Percentiles rank a stretch among this genome's conserved stretches.
phyloP scores from a whole-genome alignment of 2,888 invertebrate species.

The Drosophila stalkeri region DNA sequence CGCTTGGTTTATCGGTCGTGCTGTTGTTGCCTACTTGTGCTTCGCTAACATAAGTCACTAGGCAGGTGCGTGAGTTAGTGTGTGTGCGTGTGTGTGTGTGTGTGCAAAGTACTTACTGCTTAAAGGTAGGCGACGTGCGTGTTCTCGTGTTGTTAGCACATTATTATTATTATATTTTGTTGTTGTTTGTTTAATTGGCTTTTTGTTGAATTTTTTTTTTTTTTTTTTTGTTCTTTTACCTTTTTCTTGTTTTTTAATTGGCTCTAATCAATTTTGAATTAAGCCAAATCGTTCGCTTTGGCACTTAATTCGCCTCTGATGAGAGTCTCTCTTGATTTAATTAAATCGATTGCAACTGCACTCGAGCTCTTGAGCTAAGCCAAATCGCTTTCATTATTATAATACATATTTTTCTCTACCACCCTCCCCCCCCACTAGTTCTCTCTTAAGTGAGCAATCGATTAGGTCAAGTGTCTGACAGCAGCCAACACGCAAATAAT shows the following conservation, averaged over 20 bases:
- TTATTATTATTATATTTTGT: slow-evolving; percentile 33
- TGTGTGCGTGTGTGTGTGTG: slow-evolving; percentile 21
- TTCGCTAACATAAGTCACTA: slow-evolving; percentile 30
- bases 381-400: slow-evolving; percentile 15
- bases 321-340: slow-evolving; percentile 26
- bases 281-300: slow-evolving; percentile 35
- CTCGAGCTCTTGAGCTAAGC: slow-evolving; percentile 16
- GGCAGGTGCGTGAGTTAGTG: slow-evolving; percentile 7
- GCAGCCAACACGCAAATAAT: slow-evolving; percentile 7
- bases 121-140: slow-evolving; percentile 66
- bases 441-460: background rate
- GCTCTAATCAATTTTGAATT: slow-evolving; percentile 48
- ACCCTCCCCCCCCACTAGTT: too few species aligned
- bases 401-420: background rate
- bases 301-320: slow-evolving; percentile 29
- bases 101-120: slow-evolving; percentile 68
- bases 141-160: slow-evolving; percentile 72
- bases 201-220: slow-evolving; percentile 11
- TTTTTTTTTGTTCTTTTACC: slow-evolving; percentile 40
- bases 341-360: slow-evolving; percentile 33
- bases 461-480: slow-evolving; percentile 2
- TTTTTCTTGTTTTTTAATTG: slow-evolving; percentile 38
- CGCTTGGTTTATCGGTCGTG: slow-evolving; percentile 37
- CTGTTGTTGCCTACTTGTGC: slow-evolving; percentile 23
- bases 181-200: slow-evolving; percentile 4